Evolutionary conservation across 2,797 vertebrate genomes (phyloP).

Genomic region (Heliangelus exortis): DNA sequence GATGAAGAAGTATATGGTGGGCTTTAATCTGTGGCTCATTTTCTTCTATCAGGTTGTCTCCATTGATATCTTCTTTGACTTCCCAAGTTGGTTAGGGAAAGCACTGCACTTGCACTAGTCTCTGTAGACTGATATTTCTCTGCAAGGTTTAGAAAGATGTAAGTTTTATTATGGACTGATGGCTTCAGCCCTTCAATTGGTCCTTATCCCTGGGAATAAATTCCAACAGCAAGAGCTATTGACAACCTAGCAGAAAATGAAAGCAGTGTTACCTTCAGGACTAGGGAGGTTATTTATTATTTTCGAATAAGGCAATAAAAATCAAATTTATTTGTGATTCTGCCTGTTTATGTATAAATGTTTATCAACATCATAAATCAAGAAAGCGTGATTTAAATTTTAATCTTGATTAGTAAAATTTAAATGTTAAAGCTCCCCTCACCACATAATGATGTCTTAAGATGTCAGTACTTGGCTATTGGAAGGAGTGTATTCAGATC

Average conservation of each 20-base stretch:
- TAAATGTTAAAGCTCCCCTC: neutral
- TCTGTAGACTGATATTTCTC: neutral
- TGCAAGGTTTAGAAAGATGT: neutral
- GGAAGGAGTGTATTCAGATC: neutral
- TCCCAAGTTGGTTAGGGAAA: neutral
- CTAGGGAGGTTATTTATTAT: neutral
- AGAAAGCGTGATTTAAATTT: neutral
- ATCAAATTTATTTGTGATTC: slow-evolving; percentile 20
- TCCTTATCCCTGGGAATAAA: neutral
- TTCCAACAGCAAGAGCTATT: neutral
- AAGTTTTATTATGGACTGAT: neutral
- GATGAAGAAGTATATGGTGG: neutral
- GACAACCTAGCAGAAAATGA: neutral
- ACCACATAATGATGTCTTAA: slow-evolving; percentile 14
- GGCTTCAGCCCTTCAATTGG: neutral
- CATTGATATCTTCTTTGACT: neutral
- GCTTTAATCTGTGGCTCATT: neutral
- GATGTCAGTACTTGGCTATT: neutral
- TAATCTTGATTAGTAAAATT: neutral
- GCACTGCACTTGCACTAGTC: neutral
- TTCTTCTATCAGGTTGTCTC: neutral
- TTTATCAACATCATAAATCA: slow-evolving; percentile 2
- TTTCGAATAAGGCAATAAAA: slow-evolving; percentile 13
- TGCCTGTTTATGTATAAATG: slow-evolving; percentile 14
- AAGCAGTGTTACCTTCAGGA: neutral